Percentiles rank a stretch among this genome's conserved stretches.
These are phyloP conservation scores for Astreopora myriophthalma DNA, from an alignment of 64 coral and sea anemone species.

Conservation along the genomic window DNA sequence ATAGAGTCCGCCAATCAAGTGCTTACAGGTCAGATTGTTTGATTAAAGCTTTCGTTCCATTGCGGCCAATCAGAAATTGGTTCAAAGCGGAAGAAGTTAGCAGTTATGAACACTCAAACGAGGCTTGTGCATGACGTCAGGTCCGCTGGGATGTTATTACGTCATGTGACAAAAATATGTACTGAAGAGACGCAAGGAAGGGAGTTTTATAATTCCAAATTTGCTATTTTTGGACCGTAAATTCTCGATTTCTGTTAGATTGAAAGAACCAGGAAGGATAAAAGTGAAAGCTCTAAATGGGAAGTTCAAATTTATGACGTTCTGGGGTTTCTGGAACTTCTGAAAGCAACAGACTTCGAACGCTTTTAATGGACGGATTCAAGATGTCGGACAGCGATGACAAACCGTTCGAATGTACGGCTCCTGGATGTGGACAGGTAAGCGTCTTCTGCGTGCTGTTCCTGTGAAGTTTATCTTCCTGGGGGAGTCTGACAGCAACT, in stretches of 20 bases:
- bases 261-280: conserved; percentile 17
- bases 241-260: conserved; percentile 60
- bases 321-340: not conserved
- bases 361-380: conserved; percentile 52
- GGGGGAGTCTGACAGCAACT: conserved; percentile 72
- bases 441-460: conserved; percentile 60
- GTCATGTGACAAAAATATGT: conserved; percentile 99
- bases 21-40: conserved; percentile 73
- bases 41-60: not conserved
- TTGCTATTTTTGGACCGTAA: conserved; percentile 63
- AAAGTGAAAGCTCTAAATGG: not conserved
- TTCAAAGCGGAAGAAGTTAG: not conserved
- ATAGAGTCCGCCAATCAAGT: conserved; percentile 75
- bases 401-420: conserved; percentile 92
- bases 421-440: conserved; percentile 94
- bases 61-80: conserved; percentile 19
- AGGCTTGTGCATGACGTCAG: conserved; percentile 83
- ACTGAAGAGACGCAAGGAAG: conserved; percentile 71
- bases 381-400: conserved; percentile 89
- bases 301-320: not conserved
- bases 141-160: conserved; percentile 75
- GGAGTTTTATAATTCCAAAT: conserved; percentile 64
- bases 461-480: conserved; percentile 57
- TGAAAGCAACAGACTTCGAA: conserved; percentile 5
- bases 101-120: conserved; percentile 5